Evolutionary conservation across 2,113 vertebrate genomes (phyloP).

Genomic region (Raja brachyura): DNA sequence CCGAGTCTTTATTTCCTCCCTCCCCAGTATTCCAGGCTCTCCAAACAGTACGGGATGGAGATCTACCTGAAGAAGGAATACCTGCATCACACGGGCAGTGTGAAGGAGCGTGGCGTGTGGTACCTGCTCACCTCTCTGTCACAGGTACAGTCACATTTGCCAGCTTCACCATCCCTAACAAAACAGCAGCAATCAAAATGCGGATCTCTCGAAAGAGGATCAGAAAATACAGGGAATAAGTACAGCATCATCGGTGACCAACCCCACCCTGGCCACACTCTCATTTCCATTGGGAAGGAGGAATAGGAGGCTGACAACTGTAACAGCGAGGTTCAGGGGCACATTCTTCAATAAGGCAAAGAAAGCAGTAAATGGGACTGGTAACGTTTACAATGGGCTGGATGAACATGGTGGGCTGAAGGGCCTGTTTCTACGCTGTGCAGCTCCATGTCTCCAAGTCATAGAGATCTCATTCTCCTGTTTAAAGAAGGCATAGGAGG

Average conservation of each 20-base stretch:
- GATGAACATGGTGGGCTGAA: no score
- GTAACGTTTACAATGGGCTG: no score
- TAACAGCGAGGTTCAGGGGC: no score
- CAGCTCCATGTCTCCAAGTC: not conserved
- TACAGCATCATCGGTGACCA: no score
- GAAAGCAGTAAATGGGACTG: no score
- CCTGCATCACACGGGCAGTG: slow-evolving; percentile 78
- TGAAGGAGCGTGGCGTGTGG: slow-evolving; percentile 77
- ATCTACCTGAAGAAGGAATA: slow-evolving; percentile 85
- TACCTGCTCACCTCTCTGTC: slow-evolving; percentile 69
- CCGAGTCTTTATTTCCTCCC: not conserved
- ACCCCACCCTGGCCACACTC: no score
- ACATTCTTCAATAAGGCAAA: no score
- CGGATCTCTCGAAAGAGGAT: not conserved
- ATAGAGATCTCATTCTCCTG: not conserved
- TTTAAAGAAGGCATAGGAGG: not conserved
- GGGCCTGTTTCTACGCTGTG: no score
- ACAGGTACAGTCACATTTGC: slow-evolving; percentile 55
- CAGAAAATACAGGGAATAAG: not conserved
- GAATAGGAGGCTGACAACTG: no score
- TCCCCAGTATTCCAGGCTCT: slow-evolving; percentile 77
- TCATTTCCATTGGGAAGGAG: no score
- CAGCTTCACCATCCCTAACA: not conserved
- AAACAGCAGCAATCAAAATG: not conserved
- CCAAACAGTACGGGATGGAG: slow-evolving; percentile 81